Conservation (phyloP, 2,113 vertebrate species). For the Hyaena hyaena region DNA sequence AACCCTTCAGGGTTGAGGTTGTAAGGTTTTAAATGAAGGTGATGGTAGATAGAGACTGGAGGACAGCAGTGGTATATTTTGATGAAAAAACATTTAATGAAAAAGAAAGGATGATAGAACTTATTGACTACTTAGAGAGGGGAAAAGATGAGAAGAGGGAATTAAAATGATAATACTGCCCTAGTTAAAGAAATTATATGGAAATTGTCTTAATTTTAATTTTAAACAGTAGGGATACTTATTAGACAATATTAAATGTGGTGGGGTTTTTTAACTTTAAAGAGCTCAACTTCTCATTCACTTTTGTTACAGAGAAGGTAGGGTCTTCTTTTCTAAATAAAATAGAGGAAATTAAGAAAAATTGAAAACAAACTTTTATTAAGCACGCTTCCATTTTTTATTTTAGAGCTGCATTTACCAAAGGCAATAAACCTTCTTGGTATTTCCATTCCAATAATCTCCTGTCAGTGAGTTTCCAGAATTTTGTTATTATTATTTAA, state of each 20-base stretch:
- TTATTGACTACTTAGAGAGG: neutral
- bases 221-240: neutral
- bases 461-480: slow-evolving; percentile 2
- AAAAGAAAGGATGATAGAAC: neutral
- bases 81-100: neutral
- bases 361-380: neutral
- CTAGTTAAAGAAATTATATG: neutral
- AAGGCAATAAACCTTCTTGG: neutral
- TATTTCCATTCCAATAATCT: neutral
- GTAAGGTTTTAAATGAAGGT: neutral
- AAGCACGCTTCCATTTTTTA: neutral
- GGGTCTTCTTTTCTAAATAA: neutral
- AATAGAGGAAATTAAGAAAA: neutral
- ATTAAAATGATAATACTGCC: neutral
- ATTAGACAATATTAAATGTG: neutral
- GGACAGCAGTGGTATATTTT: neutral
- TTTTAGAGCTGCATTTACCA: neutral
- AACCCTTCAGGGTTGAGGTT: neutral
- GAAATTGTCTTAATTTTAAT: neutral
- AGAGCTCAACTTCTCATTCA: neutral
- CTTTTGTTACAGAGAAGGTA: neutral
- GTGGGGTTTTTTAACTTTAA: neutral
- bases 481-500: slow-evolving; percentile 35
- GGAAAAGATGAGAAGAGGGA: neutral
- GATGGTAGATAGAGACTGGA: neutral